These are phyloP conservation scores for Drosophila prosaltans DNA, from an alignment of 1,140 invertebrate species.

Conservation along the genomic window DNA sequence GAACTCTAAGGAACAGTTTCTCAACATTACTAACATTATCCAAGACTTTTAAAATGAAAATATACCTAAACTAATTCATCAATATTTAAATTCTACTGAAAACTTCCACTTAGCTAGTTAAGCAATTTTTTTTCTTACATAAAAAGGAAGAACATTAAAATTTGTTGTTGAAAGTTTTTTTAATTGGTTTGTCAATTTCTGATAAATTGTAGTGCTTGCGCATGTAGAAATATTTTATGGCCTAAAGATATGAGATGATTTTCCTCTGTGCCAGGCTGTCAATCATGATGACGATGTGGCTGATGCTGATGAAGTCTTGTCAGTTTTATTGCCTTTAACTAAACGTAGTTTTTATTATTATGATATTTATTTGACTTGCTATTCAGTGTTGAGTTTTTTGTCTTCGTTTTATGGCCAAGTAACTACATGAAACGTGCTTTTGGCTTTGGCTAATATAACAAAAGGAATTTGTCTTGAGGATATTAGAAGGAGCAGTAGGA, in stretches of 20 bases:
- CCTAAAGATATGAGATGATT: conserved; percentile 20
- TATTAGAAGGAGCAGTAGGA: conserved; percentile 34
- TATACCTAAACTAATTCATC: too few relatives aligned
- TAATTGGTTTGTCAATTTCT: background rate
- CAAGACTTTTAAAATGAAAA: too few relatives aligned
- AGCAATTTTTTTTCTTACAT: too few relatives aligned
- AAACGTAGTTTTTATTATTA: conserved; percentile 71
- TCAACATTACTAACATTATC: too few relatives aligned
- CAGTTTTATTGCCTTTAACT: conserved; percentile 73
- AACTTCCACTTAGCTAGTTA: too few relatives aligned
- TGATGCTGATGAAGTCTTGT: conserved; percentile 57
- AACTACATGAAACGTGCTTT: conserved; percentile 46
- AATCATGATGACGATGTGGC: background rate
- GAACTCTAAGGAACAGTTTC: too few relatives aligned
- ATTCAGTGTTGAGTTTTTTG: conserved; percentile 19
- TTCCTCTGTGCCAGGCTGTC: background rate
- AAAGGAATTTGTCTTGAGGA: conserved; percentile 78
- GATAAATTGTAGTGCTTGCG: background rate
- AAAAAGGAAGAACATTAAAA: too few relatives aligned
- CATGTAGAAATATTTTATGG: conserved; percentile 22
- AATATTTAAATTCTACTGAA: too few relatives aligned
- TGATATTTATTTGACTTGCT: conserved; percentile 58
- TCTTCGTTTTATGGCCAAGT: conserved; percentile 38
- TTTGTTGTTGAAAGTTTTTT: background rate
- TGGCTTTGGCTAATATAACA: conserved; percentile 59